phyloP scores from a whole-genome alignment of 2,888 invertebrate genomes.

The Tyria jacobaeae region DNA sequence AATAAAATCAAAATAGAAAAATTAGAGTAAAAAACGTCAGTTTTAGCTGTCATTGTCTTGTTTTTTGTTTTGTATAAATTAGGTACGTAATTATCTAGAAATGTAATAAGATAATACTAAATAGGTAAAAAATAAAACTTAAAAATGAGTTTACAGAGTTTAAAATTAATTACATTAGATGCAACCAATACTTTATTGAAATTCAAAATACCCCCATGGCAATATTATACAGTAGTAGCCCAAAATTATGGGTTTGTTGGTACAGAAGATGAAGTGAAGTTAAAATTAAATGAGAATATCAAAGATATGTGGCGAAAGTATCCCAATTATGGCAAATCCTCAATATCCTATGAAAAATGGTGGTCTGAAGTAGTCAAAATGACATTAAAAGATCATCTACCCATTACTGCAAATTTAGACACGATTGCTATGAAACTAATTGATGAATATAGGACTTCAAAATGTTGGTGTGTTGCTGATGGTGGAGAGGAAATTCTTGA shows the following conservation, averaged over 20 bases:
- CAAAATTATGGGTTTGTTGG: constrained; percentile 89
- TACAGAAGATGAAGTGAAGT: constrained; percentile 80
- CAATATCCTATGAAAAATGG: constrained; percentile 93
- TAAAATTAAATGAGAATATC: constrained; percentile 89
- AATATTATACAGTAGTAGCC: constrained; percentile 91
- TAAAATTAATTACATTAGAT: constrained; percentile 93
- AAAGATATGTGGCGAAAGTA: constrained; percentile 88
- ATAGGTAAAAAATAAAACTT: too few relatives aligned
- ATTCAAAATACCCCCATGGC: constrained; percentile 89
- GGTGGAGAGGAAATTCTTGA: constrained; percentile 89
- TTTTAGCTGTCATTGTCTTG: too few relatives aligned
- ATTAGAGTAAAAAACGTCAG: too few relatives aligned
- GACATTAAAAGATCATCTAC: constrained; percentile 87
- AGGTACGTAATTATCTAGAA: too few relatives aligned
- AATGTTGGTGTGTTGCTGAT: constrained; percentile 90
- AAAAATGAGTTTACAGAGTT: constrained; percentile 73
- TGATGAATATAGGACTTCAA: constrained; percentile 89
- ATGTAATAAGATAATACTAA: too few relatives aligned
- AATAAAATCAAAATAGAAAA: too few relatives aligned
- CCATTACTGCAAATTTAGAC: constrained; percentile 55
- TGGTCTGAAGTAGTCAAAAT: constrained; percentile 90
- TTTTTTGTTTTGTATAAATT: too few relatives aligned
- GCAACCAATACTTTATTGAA: constrained; percentile 94
- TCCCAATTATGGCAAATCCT: constrained; percentile 92
- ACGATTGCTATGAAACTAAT: constrained; percentile 88